These are phyloP conservation scores for Poecilia latipinna DNA, from an alignment of 2,113 vertebrate genomes.

Conservation along the genomic window DNA sequence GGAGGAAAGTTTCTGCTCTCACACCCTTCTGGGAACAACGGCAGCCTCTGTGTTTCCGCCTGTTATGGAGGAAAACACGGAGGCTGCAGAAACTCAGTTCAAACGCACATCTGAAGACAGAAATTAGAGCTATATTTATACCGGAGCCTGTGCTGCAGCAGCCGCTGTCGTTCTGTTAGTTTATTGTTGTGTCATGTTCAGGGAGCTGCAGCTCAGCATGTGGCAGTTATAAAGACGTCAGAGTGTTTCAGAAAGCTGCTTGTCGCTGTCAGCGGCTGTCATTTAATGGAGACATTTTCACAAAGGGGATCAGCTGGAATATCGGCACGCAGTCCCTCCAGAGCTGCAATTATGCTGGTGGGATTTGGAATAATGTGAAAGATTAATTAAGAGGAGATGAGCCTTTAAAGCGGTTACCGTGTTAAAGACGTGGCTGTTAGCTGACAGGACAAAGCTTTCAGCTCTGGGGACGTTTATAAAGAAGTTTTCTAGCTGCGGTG, in stretches of 20 bases:
- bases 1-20: neutral
- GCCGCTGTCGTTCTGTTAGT: constrained; percentile 23
- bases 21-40: too few species aligned
- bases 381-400: neutral
- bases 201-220: neutral
- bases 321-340: neutral
- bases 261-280: constrained; percentile 9
- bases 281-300: neutral
- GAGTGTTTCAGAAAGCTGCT: constrained; percentile 22
- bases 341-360: neutral
- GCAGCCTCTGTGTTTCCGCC: constrained; percentile 18
- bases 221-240: neutral
- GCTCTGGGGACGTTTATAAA: too few species aligned
- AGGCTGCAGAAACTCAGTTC: constrained; percentile 31
- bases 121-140: constrained; percentile 45
- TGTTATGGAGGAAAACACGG: constrained; percentile 33
- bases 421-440: neutral
- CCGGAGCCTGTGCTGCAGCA: constrained; percentile 13
- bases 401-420: neutral
- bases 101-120: constrained; percentile 13
- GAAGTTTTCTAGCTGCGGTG: neutral
- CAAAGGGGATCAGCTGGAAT: constrained; percentile 15
- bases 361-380: neutral
- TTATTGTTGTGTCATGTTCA: constrained; percentile 36
- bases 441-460: neutral